phyloP scores from a whole-genome alignment of 2,797 vertebrate genomes.

The Scolopax rusticola region DNA sequence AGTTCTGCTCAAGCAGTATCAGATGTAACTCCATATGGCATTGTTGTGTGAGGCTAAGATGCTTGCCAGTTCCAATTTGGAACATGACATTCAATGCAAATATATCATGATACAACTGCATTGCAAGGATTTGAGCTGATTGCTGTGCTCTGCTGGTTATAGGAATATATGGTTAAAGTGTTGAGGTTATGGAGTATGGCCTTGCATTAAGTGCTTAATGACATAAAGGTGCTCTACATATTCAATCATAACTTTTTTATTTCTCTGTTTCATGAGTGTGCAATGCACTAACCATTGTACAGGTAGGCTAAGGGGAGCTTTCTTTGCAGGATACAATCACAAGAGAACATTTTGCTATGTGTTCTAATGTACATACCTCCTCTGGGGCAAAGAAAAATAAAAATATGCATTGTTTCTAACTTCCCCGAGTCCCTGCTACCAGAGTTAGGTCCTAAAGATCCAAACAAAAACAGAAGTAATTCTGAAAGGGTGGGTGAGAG shows the following conservation, averaged over 20 bases:
- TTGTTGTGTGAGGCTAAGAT: slow-evolving; percentile 42
- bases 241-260: background rate
- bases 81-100: slow-evolving; percentile 64
- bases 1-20: slow-evolving; percentile 67
- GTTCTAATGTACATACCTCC: background rate
- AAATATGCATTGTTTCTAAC: background rate
- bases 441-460: background rate
- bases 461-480: background rate
- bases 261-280: background rate
- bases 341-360: background rate
- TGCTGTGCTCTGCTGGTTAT: slow-evolving; percentile 15
- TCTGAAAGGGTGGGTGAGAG: background rate
- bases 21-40: slow-evolving; percentile 82
- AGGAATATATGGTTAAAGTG: background rate
- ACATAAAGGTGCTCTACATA: background rate
- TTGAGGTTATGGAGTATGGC: background rate
- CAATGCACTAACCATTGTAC: background rate
- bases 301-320: background rate
- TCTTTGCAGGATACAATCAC: background rate
- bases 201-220: background rate
- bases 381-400: background rate
- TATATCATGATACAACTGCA: slow-evolving; percentile 47
- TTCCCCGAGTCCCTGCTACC: background rate
- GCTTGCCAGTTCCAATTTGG: slow-evolving; percentile 75
- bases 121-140: slow-evolving; percentile 12